Percentiles rank a stretch among this genome's conserved stretches.
Evolutionary conservation across 2,113 vertebrate genomes (phyloP).

Genomic region (Equus przewalskii): DNA sequence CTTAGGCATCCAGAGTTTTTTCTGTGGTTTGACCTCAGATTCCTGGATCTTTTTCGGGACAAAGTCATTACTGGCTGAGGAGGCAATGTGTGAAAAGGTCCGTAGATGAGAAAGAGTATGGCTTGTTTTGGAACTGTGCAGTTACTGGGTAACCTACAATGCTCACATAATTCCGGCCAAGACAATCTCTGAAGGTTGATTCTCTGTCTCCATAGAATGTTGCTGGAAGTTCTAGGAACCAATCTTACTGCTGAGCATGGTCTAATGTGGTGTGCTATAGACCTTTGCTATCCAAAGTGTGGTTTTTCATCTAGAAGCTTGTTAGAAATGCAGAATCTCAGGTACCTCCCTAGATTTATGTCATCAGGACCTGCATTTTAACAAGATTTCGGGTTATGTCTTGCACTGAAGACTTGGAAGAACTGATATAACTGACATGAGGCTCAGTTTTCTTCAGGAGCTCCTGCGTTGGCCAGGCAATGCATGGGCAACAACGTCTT

Average conservation of each 20-base stretch:
- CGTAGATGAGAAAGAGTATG: neutral
- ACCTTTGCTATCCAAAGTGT: neutral
- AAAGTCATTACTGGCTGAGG: neutral
- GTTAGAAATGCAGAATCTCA: neutral
- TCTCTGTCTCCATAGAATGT: neutral
- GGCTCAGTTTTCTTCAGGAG: neutral
- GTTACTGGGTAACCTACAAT: neutral
- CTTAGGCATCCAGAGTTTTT: neutral
- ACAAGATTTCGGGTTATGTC: neutral
- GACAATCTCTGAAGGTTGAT: too few species aligned
- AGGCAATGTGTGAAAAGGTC: neutral
- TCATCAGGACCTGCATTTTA: neutral
- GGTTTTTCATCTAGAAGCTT: neutral
- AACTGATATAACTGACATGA: rapidly evolving
- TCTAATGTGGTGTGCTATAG: neutral
- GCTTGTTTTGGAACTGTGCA: neutral
- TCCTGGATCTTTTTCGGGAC: neutral
- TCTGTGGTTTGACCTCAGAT: neutral
- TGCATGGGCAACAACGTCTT: neutral
- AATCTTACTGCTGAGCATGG: neutral
- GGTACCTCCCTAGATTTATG: neutral
- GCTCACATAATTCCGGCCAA: neutral
- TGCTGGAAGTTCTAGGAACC: neutral
- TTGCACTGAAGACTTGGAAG: neutral
- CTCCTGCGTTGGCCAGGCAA: neutral